Conservation (phyloP, 1,140 invertebrate genomes). For the Nasonia longicornis region DNA sequence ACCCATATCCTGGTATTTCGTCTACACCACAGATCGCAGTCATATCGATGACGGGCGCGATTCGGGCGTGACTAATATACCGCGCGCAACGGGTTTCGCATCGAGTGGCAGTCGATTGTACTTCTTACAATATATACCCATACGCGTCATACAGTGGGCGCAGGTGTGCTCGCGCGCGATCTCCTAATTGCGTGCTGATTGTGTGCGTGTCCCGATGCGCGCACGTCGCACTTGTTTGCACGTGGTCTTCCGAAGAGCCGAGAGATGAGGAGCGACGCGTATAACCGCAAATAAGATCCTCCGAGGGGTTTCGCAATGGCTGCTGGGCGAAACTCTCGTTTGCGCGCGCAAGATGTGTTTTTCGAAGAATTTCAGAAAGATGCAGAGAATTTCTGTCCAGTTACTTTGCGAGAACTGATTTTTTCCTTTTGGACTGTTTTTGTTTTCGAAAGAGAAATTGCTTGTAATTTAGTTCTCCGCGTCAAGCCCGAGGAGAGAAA, state of each 20-base stretch:
- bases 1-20: background rate
- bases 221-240: background rate
- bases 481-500: too few relatives aligned
- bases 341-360: background rate
- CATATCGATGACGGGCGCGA: slow-evolving; percentile 4
- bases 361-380: slow-evolving; percentile 2
- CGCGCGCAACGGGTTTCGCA: background rate
- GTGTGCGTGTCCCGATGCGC: background rate
- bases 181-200: slow-evolving; percentile 16
- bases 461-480: too few relatives aligned
- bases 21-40: background rate
- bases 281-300: background rate
- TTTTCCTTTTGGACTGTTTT: background rate
- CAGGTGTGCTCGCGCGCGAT: slow-evolving; percentile 24
- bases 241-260: background rate
- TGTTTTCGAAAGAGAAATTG: background rate
- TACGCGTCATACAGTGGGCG: background rate
- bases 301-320: background rate
- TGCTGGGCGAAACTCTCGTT: background rate
- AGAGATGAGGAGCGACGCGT: background rate
- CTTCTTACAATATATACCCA: background rate
- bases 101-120: background rate
- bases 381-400: too few relatives aligned
- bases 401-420: background rate
- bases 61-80: slow-evolving; percentile 15